phyloP scores from a whole-genome alignment of 2,113 vertebrate genomes.

The Alces alces region DNA sequence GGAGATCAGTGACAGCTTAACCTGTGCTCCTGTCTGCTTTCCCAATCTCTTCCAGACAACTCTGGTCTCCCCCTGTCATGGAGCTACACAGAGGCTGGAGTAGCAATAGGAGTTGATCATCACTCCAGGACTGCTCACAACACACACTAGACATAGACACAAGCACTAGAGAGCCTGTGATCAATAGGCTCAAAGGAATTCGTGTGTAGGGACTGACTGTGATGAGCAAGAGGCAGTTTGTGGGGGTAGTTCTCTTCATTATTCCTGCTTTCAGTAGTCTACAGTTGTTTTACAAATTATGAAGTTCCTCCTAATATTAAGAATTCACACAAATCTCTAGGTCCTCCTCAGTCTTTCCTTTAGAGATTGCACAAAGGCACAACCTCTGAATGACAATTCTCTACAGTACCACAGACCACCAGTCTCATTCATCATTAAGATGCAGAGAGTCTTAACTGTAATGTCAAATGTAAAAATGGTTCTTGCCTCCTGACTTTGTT shows the following conservation, averaged over 20 bases:
- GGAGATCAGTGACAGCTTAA: background rate
- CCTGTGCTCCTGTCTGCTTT: background rate
- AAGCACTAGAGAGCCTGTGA: too few relatives aligned
- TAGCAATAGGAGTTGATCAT: background rate
- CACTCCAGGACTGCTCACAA: background rate
- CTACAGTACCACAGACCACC: too few relatives aligned
- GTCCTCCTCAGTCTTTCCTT: background rate
- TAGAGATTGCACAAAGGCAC: background rate
- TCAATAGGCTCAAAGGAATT: background rate
- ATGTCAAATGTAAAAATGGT: background rate
- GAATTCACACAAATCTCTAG: background rate
- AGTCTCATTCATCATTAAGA: background rate
- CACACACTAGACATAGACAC: background rate
- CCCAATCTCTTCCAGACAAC: background rate
- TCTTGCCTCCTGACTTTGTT: background rate
- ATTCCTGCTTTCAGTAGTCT: background rate
- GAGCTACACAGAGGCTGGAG: background rate
- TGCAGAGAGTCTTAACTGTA: background rate
- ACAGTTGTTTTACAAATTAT: background rate
- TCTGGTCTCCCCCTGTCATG: background rate
- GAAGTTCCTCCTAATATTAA: background rate
- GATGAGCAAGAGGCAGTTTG: too few relatives aligned
- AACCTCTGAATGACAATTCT: background rate
- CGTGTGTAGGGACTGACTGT: background rate
- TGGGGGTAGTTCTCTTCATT: background rate